These are phyloP conservation scores for Calameuta filiformis DNA, from an alignment of 2,888 invertebrate genomes.

Conservation along the genomic window DNA sequence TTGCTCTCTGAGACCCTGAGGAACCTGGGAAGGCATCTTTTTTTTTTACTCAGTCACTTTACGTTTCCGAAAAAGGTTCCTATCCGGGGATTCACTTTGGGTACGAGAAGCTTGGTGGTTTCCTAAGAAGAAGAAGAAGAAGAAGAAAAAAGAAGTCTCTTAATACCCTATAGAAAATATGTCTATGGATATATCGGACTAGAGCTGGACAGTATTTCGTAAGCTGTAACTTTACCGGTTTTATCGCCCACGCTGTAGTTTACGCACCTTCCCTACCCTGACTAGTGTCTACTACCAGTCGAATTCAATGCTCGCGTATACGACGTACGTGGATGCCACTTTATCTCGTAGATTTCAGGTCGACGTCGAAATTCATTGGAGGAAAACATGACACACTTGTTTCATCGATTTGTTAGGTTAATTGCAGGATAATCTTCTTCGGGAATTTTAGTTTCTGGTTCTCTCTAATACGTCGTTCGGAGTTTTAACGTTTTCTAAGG, in stretches of 20 bases:
- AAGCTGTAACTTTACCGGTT: not conserved
- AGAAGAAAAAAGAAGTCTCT: not conserved
- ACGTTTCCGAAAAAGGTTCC: not conserved
- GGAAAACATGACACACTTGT: not conserved
- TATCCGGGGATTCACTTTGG: not conserved
- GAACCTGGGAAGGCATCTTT: not conserved
- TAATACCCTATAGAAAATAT: not conserved
- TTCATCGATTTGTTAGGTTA: not conserved
- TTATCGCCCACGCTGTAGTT: not conserved
- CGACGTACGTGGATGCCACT: not conserved
- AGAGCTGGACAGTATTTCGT: not conserved
- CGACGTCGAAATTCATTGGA: not conserved
- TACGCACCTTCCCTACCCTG: not conserved
- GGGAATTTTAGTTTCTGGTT: not conserved
- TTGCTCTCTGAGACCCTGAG: not conserved
- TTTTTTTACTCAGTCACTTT: not conserved
- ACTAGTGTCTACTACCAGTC: not conserved
- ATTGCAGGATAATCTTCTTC: not conserved
- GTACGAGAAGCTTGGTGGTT: not conserved
- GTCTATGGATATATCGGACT: not conserved
- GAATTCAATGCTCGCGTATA: not conserved
- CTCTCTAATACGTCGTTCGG: not conserved
- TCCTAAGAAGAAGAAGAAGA: not conserved
- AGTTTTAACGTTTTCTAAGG: constrained; percentile 5
- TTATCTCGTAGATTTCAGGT: not conserved